Conservation (phyloP, 1,140 invertebrate genomes). For the Choristoneura fumiferana region DNA sequence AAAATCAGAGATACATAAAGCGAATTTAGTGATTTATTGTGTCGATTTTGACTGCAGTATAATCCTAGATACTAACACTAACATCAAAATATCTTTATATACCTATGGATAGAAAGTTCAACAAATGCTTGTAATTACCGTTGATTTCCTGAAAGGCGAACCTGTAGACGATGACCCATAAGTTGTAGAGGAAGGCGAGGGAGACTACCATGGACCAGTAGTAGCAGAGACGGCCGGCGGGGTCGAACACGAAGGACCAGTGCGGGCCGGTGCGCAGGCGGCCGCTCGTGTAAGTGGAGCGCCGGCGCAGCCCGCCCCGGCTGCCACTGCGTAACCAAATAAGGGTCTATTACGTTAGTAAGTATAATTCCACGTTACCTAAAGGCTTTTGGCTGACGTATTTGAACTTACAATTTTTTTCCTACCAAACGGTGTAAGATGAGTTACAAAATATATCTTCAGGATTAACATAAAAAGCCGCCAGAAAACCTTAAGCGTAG, state of each 20-base stretch:
- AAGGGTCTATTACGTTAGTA: no score
- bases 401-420: no score
- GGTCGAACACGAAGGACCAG: slow-evolving; percentile 96
- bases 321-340: slow-evolving; percentile 62
- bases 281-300: slow-evolving; percentile 71
- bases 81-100: neutral
- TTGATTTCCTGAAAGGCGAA: slow-evolving; percentile 97
- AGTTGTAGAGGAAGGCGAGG: slow-evolving; percentile 98
- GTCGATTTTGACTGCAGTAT: no score
- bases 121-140: slow-evolving; percentile 76
- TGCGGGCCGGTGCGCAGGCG: slow-evolving; percentile 79
- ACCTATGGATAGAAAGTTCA: neutral
- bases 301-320: slow-evolving; percentile 55
- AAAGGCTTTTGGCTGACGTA: no score
- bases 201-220: slow-evolving; percentile 99
- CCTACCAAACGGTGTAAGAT: no score
- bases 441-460: no score
- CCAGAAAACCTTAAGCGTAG: no score
- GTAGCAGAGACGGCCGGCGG: slow-evolving; percentile 93
- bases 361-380: no score
- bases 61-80: no score
- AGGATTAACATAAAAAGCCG: no score
- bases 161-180: slow-evolving; percentile 99
- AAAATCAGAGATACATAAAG: no score
- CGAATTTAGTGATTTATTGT: no score